Base-by-base conservation (phyloP, 2,797 vertebrate genomes). In the Acanthornis magna region DNA sequence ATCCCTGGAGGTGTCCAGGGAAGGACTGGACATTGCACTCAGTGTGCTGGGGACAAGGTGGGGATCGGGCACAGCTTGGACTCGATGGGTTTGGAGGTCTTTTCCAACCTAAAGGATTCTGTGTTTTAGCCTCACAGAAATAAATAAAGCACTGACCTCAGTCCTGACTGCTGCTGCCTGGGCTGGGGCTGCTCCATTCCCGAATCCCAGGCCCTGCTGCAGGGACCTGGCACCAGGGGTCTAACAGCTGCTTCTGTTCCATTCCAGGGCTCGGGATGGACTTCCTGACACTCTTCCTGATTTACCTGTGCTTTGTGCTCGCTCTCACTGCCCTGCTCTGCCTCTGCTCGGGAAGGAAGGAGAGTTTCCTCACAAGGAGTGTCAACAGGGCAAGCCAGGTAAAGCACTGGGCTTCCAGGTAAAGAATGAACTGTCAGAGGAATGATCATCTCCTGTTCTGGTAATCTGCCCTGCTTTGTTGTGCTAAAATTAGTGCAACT, bases 231-330 rank as follows among this genome's bases (percentile, higher is more conserved):
- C 21, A 36, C 1, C 3, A 6, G 23, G 54, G 50, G 9, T 8
- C 76, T 40, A 0, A 27, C 3, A 20, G 42, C 60, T 2, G 36
- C 65, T 62, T 45, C 43, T 63, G 60, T 77, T 50, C 21, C 71
- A 3, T 83, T 70, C 10, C 91, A 96, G 97, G 89, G 54, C 94
- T 85, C 77, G 72, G 91, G 48, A 99, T 99, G 99, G 99, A 99
- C 54, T 99, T 99, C 95, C 97, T 99, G 94, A 97, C 97, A 7
- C 98, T 99, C 30, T 99, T 99, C 91, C 73, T 96, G 6, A 32
- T 98, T 38, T 99, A 99, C 92, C 83, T 99, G 50, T 75, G 87
- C 9, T 91, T 97, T n/a, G 93, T 99, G 77, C 92, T 99, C 32
- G 38, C 97, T 3, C 91, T 97, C 53, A 88, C 98, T 5, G 91